These are phyloP conservation scores for Elachura formosa DNA, from an alignment of 2,113 vertebrate genomes.

Conservation along the genomic window DNA sequence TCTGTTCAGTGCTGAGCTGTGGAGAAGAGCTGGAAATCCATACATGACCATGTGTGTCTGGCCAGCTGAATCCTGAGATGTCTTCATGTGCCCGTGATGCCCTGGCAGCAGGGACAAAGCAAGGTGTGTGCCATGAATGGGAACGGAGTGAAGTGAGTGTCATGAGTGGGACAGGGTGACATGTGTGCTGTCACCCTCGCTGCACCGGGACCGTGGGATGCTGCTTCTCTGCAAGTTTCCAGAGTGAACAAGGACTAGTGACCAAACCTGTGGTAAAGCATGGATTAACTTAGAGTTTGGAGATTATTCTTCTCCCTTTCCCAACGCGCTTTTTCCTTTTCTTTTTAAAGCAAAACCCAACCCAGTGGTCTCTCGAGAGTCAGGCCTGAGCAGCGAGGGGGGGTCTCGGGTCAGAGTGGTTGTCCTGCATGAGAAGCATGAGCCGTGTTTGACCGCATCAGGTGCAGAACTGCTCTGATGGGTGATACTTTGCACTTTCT, in stretches of 20 bases:
- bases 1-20: neutral
- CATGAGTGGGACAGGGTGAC: neutral
- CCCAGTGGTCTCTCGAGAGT: constrained; percentile 60
- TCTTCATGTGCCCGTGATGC: neutral
- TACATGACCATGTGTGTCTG: neutral
- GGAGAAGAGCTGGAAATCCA: neutral
- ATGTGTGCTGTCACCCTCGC: neutral
- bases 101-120: neutral
- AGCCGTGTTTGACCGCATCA: constrained; percentile 32
- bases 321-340: constrained; percentile 23
- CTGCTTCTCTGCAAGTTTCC: constrained; percentile 22
- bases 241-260: constrained; percentile 64
- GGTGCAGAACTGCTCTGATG: constrained; percentile 13
- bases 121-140: neutral
- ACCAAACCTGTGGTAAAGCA: constrained; percentile 75
- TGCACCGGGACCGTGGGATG: neutral
- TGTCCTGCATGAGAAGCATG: constrained; percentile 53
- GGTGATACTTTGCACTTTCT: constrained; percentile 47
- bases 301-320: constrained; percentile 61
- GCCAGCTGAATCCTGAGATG: neutral
- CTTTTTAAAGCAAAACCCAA: neutral
- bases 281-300: constrained; percentile 72
- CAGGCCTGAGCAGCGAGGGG: constrained; percentile 62
- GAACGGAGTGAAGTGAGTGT: neutral
- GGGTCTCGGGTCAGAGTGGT: constrained; percentile 14